Evolutionary conservation across 2,113 vertebrate species (phyloP).

Genomic region (Muscicapa adusta): DNA sequence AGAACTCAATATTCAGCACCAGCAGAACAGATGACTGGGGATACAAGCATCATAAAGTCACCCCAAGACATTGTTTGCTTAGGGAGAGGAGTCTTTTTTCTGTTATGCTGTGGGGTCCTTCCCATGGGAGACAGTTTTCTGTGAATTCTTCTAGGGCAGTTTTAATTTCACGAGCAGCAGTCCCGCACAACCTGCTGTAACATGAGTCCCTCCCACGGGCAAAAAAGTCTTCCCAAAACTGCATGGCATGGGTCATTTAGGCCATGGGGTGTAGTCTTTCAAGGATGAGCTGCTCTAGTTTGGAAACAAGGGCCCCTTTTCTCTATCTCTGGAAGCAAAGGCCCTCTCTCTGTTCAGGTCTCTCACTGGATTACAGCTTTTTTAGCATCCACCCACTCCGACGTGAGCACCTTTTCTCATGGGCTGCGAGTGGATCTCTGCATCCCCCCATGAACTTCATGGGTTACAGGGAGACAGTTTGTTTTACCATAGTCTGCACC

Average conservation of each 20-base stretch:
- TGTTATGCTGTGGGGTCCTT: background rate
- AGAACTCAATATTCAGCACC: too few species aligned
- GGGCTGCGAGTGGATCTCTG: background rate
- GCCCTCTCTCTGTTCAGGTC: background rate
- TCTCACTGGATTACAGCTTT: background rate
- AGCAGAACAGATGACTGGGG: too few species aligned
- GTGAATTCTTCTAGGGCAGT: background rate
- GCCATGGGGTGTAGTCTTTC: background rate
- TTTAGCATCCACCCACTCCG: background rate
- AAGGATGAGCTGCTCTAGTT: background rate
- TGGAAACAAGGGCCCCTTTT: background rate
- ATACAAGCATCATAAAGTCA: too few species aligned
- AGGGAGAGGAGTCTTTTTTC: background rate
- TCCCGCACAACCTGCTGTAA: background rate
- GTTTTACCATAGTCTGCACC: background rate
- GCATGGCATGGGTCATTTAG: background rate
- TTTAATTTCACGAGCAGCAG: background rate
- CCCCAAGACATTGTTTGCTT: background rate
- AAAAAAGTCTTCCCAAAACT: background rate
- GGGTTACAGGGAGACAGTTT: background rate
- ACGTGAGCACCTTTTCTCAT: background rate
- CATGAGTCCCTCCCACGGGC: background rate
- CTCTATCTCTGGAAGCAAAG: background rate
- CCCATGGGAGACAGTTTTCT: background rate
- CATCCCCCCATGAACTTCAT: background rate